phyloP scores from a whole-genome alignment of 2,888 invertebrate species.

The Cinara cedri region DNA sequence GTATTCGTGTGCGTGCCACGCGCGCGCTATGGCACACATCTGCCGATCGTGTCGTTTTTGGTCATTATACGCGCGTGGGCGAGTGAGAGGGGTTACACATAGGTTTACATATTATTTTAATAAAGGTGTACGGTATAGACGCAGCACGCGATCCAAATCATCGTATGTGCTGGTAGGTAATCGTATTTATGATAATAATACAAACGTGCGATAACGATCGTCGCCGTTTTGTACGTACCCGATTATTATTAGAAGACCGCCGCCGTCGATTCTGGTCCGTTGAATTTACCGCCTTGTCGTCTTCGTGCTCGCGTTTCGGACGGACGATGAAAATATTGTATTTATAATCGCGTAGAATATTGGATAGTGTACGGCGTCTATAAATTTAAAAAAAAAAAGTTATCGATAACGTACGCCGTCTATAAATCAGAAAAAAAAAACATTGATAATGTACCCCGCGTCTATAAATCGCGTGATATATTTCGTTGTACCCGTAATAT shows the following conservation, averaged over 20 bases:
- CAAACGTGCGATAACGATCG: background rate
- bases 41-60: slow-evolving; percentile 34
- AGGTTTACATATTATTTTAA: background rate
- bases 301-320: background rate
- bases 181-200: background rate
- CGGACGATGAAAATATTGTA: too few species aligned
- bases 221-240: background rate
- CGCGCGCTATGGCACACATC: slow-evolving; percentile 22
- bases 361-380: background rate
- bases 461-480: too few species aligned
- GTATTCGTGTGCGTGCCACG: slow-evolving; percentile 23
- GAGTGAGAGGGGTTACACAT: slow-evolving; percentile 3
- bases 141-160: slow-evolving; percentile 19
- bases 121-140: background rate
- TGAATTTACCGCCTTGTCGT: background rate
- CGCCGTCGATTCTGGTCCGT: too few species aligned
- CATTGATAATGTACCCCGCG: too few species aligned
- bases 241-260: background rate
- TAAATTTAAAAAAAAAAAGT: too few species aligned
- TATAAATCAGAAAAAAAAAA: too few species aligned
- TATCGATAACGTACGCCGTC: too few species aligned
- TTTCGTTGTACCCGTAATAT: too few species aligned
- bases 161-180: background rate
- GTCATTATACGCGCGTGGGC: slow-evolving; percentile 26
- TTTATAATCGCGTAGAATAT: too few species aligned